These are phyloP conservation scores for Anhinga rufa DNA, from an alignment of 2,113 vertebrate species.

Conservation along the genomic window DNA sequence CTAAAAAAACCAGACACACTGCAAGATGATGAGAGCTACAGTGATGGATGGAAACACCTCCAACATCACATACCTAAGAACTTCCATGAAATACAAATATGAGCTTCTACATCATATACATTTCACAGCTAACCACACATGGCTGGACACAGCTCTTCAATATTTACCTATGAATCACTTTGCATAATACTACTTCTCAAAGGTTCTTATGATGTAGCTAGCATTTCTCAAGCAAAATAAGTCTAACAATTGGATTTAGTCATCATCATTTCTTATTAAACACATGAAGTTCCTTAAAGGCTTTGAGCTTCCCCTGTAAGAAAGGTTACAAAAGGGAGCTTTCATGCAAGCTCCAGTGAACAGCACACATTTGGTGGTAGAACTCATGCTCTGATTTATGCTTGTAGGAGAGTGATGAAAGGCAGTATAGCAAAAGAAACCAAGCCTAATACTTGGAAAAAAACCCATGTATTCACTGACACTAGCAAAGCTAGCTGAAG, in stretches of 20 bases:
- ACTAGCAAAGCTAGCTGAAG: neutral
- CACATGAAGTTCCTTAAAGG: neutral
- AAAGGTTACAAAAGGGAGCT: neutral
- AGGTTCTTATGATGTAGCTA: neutral
- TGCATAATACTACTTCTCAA: neutral
- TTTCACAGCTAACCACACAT: neutral
- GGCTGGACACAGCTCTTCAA: neutral
- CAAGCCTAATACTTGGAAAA: neutral
- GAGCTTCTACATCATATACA: neutral
- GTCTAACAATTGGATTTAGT: neutral
- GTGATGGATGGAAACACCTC: neutral
- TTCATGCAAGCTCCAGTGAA: neutral
- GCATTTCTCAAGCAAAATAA: neutral
- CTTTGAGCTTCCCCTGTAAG: neutral
- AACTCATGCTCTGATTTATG: neutral
- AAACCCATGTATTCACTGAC: neutral
- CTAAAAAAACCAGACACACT: neutral
- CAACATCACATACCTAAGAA: neutral
- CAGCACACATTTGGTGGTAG: neutral
- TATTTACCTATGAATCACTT: neutral
- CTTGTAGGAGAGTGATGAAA: neutral
- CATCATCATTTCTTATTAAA: neutral
- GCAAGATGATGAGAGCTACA: neutral
- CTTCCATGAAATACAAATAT: neutral
- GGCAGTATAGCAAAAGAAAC: neutral